Conservation (phyloP, 2,888 invertebrate species). For the Gryllus longicercus region DNA sequence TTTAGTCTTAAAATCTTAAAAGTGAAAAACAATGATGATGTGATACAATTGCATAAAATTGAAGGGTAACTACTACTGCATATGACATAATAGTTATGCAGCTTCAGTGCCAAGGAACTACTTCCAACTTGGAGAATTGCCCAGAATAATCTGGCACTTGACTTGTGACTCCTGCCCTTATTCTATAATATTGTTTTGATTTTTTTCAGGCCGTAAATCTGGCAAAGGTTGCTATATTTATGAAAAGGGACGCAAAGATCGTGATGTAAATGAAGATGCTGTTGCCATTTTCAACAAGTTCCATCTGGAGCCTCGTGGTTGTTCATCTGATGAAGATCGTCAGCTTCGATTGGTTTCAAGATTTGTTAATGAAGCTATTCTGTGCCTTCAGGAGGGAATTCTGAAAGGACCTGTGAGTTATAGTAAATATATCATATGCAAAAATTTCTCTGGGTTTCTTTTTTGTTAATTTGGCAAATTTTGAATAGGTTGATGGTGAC, state of each 20-base stretch:
- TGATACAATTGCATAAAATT: no score
- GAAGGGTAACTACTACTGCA: no score
- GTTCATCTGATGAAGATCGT: conserved; percentile 77
- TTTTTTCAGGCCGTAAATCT: conserved; percentile 73
- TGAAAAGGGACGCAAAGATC: conserved; percentile 68
- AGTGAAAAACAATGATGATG: no score
- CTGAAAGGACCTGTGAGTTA: conserved; percentile 74
- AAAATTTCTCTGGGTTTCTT: no score
- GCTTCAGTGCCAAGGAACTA: conserved; percentile 22
- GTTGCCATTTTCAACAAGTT: conserved; percentile 81
- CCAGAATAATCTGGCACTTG: background rate
- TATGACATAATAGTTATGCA: conserved; percentile 11
- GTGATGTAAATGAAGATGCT: conserved; percentile 76
- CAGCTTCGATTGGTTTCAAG: conserved; percentile 87
- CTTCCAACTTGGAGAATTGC: background rate
- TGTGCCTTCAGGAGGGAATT: conserved; percentile 95
- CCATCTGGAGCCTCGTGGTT: conserved; percentile 71
- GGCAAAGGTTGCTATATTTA: conserved; percentile 93
- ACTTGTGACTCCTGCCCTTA: background rate
- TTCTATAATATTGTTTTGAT: background rate
- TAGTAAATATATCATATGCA: background rate
- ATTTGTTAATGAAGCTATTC: conserved; percentile 95
- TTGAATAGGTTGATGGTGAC: conserved; percentile 82
- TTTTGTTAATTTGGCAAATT: background rate
- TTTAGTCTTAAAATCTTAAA: no score